phyloP scores from a whole-genome alignment of 2,888 invertebrate species.

The Neoaliturus tenellus region DNA sequence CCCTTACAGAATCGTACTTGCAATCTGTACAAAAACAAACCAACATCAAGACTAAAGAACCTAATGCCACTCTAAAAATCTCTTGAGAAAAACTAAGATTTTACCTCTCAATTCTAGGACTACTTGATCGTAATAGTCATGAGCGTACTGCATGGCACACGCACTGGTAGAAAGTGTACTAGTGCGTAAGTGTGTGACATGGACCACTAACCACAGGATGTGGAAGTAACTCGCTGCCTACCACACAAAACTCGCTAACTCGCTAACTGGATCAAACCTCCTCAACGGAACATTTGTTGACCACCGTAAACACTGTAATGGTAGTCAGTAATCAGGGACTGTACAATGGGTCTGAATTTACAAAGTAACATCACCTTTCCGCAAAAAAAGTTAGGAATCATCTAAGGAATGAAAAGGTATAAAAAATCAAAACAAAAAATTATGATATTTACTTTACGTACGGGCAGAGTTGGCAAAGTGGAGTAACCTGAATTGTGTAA shows the following conservation, averaged over 20 bases:
- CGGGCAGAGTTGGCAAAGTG: too few relatives aligned
- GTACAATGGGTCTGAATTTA: too few relatives aligned
- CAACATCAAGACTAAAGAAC: not conserved
- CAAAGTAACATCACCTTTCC: too few relatives aligned
- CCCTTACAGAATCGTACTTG: too few relatives aligned
- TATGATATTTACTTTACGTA: too few relatives aligned
- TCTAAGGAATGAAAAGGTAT: too few relatives aligned
- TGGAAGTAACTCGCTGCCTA: not conserved
- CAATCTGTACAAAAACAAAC: too few relatives aligned
- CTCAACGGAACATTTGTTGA: not conserved
- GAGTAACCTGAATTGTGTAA: too few relatives aligned
- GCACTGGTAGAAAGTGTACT: conserved; percentile 12
- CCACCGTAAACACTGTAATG: too few relatives aligned
- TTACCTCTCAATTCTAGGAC: conserved; percentile 78
- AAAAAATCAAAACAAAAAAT: too few relatives aligned
- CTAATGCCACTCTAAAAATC: not conserved
- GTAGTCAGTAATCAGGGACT: too few relatives aligned
- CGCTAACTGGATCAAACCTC: not conserved
- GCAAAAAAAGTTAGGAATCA: too few relatives aligned
- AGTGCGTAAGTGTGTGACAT: conserved; percentile 35
- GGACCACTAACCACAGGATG: conserved; percentile 52
- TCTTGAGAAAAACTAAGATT: conserved; percentile 57
- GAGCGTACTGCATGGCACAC: conserved; percentile 27
- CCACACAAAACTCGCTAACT: not conserved
- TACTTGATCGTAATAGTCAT: conserved; percentile 76